These are phyloP conservation scores for Gobio gobio DNA, from an alignment of 2,113 vertebrate species.

Conservation along the genomic window DNA sequence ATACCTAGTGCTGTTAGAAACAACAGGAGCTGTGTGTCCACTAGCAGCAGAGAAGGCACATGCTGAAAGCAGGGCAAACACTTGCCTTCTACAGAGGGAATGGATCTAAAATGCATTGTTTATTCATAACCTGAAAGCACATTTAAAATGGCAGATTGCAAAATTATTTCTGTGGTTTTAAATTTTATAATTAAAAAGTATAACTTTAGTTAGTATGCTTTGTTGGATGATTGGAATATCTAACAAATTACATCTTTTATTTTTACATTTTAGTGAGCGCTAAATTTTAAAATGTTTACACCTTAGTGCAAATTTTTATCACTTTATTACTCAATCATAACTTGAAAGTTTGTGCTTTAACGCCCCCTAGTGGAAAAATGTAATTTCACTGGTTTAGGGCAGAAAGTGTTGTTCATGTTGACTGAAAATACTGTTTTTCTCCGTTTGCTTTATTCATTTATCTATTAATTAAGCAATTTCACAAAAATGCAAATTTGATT, in stretches of 20 bases:
- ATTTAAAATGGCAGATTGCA: not conserved
- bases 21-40: not conserved
- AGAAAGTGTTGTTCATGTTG: not conserved
- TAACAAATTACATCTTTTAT: not conserved
- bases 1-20: not conserved
- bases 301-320: not conserved
- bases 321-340: not conserved
- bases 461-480: not conserved
- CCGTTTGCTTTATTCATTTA: not conserved
- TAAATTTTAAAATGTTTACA: too few relatives aligned
- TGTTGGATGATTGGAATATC: not conserved
- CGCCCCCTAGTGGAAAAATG: not conserved
- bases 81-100: not conserved
- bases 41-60: too few relatives aligned
- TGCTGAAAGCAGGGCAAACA: too few relatives aligned
- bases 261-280: not conserved
- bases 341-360: not conserved
- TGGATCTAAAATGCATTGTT: not conserved
- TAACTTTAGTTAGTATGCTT: not conserved
- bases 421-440: not conserved
- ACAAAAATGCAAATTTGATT: not conserved
- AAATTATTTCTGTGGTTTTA: too few relatives aligned
- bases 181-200: not conserved
- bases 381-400: not conserved
- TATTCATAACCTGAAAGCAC: too few relatives aligned